Base-by-base conservation (phyloP, 2,113 vertebrate species). In the Nansenia antarctica region DNA sequence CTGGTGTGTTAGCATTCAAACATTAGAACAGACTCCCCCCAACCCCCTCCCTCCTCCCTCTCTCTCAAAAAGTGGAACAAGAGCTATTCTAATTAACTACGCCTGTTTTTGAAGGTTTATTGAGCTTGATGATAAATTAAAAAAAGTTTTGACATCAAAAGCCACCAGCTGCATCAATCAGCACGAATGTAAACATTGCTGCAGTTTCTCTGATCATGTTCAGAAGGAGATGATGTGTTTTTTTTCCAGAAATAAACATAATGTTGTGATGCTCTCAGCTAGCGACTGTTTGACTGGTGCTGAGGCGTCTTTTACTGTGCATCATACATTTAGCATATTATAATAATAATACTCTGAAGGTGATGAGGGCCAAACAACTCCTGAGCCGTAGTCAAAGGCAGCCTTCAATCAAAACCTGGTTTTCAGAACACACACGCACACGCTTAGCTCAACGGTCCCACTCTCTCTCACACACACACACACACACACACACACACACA, bases 91-190 rank as follows among this genome's bases (percentile, higher is more conserved):
- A 18, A 42, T 18, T 11, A 42, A 42, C 3, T 11, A 18, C 39
- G 18, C n/a, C n/a, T n/a, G n/a, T n/a, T n/a, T n/a, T n/a, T n/a
- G n/a, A n/a, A n/a, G n/a, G n/a, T n/a, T n/a, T n/a, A n/a, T n/a
- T n/a, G 39, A 18, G 39, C 0, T 11, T 52, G 49, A n/a, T 52
- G 47, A n/a, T 52, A 20, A n/a, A 22, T 52, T 24, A 52, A 34
- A 8, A 12, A 31, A 8, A 59, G 63, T 78, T 77, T 58, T 75
- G 27, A 15, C 6, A 32, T 62, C 60, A 47, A 60, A 81, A 60
- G 67, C 59, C 58, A 54, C 31, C 47, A 59, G 39, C 35, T 53
- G 22, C 64, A 65, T 49, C 27, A 11, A 32, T 49, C 9, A n/a
- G n/a, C n/a, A 49, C 22, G 11, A 52, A 31, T 14, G 30, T 34